Evolutionary conservation across 2,888 invertebrate species (phyloP).

Genomic region (Chloroclysta siterata): DNA sequence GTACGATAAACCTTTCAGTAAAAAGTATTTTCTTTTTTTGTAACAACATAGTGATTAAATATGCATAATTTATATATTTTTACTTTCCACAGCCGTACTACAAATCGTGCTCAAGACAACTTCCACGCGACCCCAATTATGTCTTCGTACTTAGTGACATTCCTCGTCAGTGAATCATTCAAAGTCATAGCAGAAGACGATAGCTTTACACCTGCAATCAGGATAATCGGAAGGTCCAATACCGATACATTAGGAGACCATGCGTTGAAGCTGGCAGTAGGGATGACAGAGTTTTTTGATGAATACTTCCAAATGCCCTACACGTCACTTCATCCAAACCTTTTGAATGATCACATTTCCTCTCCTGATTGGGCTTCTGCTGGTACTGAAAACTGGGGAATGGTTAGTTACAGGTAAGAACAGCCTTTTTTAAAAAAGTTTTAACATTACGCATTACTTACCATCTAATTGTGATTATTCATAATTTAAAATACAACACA

Average conservation of each 20-base stretch:
- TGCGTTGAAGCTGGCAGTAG: conserved; percentile 64
- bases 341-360: conserved; percentile 73
- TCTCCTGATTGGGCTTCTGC: conserved; percentile 81
- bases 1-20: not conserved
- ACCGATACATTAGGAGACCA: conserved; percentile 64
- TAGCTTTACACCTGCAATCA: conserved; percentile 64
- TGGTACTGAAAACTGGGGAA: conserved; percentile 80
- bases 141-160: conserved; percentile 94
- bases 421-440: too few relatives aligned
- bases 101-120: conserved; percentile 54
- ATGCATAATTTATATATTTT: not conserved
- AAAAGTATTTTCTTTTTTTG: too few relatives aligned
- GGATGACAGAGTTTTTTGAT: conserved; percentile 70
- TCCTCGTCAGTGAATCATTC: conserved; percentile 87
- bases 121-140: conserved; percentile 87
- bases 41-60: too few relatives aligned
- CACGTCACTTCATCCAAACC: conserved; percentile 60
- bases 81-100: conserved; percentile 49
- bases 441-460: too few relatives aligned
- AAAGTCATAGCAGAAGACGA: conserved; percentile 67
- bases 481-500: not conserved
- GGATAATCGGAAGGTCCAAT: conserved; percentile 77
- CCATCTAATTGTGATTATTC: too few relatives aligned
- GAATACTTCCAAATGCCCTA: conserved; percentile 73
- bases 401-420: conserved; percentile 76